A percentile compares a stretch with the other conserved stretches of the same genome.
These are phyloP conservation scores for Cotesia congregata DNA, from an alignment of 2,888 invertebrate genomes.

Conservation along the genomic window DNA sequence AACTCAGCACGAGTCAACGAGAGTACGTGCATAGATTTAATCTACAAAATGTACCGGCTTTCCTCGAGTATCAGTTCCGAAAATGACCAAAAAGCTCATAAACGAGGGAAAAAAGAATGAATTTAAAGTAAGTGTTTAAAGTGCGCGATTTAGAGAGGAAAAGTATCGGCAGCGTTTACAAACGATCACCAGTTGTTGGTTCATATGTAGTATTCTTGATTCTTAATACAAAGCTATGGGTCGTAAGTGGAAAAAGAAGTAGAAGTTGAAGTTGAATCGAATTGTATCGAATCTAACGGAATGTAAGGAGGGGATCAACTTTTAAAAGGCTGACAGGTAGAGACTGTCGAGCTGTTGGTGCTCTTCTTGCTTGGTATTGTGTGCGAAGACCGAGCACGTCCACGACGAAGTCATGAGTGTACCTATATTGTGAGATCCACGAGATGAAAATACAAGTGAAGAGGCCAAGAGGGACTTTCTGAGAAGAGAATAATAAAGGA, in stretches of 20 bases:
- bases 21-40: not conserved
- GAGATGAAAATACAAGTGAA: conserved; percentile 15
- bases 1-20: not conserved
- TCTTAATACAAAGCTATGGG: too few relatives aligned
- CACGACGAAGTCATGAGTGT: conserved; percentile 10
- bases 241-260: too few relatives aligned
- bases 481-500: conserved; percentile 7
- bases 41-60: not conserved
- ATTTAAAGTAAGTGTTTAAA: not conserved
- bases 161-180: not conserved
- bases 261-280: not conserved
- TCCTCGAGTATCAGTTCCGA: not conserved
- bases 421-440: conserved; percentile 1
- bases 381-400: not conserved
- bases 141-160: not conserved
- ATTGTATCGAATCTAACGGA: not conserved
- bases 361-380: not conserved
- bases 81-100: not conserved
- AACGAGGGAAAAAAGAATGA: not conserved
- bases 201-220: not conserved
- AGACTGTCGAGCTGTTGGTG: not conserved
- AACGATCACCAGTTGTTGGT: not conserved
- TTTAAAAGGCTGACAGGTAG: not conserved
- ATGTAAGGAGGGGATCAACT: not conserved
- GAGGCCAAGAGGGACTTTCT: conserved; percentile 19